Base-by-base conservation (phyloP, 2,888 invertebrate genomes). In the Eupithecia inturbata region DNA sequence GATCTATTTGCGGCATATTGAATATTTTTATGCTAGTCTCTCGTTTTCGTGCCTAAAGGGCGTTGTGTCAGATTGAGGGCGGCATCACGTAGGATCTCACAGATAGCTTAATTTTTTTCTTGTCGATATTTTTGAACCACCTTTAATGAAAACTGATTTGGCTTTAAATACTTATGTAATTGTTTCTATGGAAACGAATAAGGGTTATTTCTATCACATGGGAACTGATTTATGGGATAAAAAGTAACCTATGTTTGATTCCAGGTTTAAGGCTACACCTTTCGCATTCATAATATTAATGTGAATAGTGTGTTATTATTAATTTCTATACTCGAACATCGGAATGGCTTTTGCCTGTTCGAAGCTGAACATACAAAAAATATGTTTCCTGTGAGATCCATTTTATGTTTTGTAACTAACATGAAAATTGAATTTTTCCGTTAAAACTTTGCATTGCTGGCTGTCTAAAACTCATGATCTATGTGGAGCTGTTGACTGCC, bases 31-130 rank as follows among this genome's bases (percentile, higher is more conserved):
- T 72, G 75, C 53, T 73, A 73, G 69, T 68, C 77, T 69, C 73
- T 74, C 68, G 78, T 76, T 74, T 77, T 73, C 75, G 73, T 73
- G 74, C 78, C 81, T 82, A 81, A 79, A 78, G 75, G 74, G 78
- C 74, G 75, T 62, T 71, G 28, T 72, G 53, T 70, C 71, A 78
- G 81, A 77, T 80, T 76, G 80, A 82, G 80, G 80, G 77, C 33
- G 36, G 36, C 16, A 39, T 36, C 22, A 22, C 39, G 16, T 66
- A 2, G n/a, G 10, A 26, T 53, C 22, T 7, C 53, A 22, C 10
- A 4, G 53, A 57, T 57, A 26, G 49, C n/a, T 49, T 53, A 5
- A 12, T 14, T 26, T 57, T 5, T 57, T 26, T 26, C 57, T 26
- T 26, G 57, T 26, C n/a, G 12, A 14, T 57, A 26, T 14, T 26